phyloP scores from a whole-genome alignment of 2,888 invertebrate species.

The Rhynchonema sp. region DNA sequence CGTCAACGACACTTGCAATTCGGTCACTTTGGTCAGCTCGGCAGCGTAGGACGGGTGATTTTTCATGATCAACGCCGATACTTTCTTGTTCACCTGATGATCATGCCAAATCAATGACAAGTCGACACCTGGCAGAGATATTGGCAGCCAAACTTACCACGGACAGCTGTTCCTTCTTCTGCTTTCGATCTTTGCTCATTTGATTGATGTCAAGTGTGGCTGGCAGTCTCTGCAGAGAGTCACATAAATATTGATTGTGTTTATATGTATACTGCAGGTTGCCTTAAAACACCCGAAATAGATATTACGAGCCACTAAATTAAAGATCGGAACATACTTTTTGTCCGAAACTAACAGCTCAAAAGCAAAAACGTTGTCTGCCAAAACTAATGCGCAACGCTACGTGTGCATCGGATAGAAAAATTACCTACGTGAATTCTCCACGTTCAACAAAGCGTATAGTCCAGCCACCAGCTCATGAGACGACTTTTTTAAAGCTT shows the following conservation, averaged over 20 bases:
- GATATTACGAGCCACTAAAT: background rate
- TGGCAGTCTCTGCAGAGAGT: background rate
- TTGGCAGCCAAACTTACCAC: background rate
- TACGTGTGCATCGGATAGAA: too few relatives aligned
- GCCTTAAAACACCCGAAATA: background rate
- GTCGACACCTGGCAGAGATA: background rate
- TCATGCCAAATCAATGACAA: background rate
- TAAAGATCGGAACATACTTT: background rate
- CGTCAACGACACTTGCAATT: constrained; percentile 2
- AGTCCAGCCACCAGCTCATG: too few relatives aligned
- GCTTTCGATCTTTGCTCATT: background rate
- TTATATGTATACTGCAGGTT: background rate
- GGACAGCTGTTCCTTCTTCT: background rate
- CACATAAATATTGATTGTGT: background rate
- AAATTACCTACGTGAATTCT: too few relatives aligned
- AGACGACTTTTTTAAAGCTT: too few relatives aligned
- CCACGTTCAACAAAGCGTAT: too few relatives aligned
- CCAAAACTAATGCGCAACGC: too few relatives aligned
- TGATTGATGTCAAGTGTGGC: background rate
- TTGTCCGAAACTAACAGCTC: background rate
- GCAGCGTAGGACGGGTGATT: constrained; percentile 66
- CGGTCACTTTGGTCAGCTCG: constrained; percentile 48
- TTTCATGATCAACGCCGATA: constrained; percentile 69
- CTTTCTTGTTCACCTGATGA: constrained; percentile 51
- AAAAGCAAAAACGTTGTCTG: background rate